These are phyloP conservation scores for Apotomis betuletana DNA, from an alignment of 2,888 invertebrate genomes.

Conservation along the genomic window DNA sequence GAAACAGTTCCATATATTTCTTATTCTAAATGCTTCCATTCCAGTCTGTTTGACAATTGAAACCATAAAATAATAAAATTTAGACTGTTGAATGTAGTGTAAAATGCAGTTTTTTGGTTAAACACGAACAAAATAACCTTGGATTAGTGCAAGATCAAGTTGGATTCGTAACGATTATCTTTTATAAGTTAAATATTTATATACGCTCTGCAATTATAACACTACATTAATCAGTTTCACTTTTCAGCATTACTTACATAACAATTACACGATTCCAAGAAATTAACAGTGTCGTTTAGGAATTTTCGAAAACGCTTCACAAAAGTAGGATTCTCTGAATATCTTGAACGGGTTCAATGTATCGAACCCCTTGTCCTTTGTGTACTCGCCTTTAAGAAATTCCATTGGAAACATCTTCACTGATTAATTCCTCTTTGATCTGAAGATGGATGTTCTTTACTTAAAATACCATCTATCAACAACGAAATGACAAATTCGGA, in stretches of 20 bases:
- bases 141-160: too few species aligned
- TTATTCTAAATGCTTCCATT: constrained; percentile 51
- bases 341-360: constrained; percentile 28
- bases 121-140: constrained; percentile 15
- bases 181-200: background rate
- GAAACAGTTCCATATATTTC: constrained; percentile 62
- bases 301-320: constrained; percentile 11
- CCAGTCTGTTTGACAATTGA: constrained; percentile 42
- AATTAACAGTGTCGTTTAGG: background rate
- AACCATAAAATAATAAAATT: constrained; percentile 45
- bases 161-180: too few species aligned
- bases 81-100: background rate
- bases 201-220: background rate
- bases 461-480: constrained; percentile 17
- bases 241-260: background rate
- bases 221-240: background rate
- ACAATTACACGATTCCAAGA: background rate
- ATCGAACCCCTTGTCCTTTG: constrained; percentile 21
- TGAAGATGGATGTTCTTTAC: constrained; percentile 18
- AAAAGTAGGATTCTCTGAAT: constrained; percentile 21
- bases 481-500: constrained; percentile 15
- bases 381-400: constrained; percentile 14
- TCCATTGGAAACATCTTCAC: constrained; percentile 14
- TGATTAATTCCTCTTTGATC: constrained; percentile 37
- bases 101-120: constrained; percentile 24